Evolutionary conservation across 64 coral and sea anemone species (phyloP).

Genomic region (Anthopleura sola): DNA sequence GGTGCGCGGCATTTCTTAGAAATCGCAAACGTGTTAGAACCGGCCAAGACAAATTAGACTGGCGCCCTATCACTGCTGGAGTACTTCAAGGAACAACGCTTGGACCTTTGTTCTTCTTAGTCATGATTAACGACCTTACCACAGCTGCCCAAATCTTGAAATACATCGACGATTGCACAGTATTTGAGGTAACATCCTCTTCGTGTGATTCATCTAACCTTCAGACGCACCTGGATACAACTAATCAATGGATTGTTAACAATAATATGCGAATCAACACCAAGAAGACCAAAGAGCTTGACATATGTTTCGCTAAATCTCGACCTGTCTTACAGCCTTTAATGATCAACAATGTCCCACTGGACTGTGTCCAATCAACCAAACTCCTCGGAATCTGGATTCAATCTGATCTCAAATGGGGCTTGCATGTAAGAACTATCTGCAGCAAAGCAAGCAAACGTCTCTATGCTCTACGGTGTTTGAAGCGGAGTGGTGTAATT

Average conservation of each 20-base stretch:
- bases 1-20: slow-evolving; percentile 8
- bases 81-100: slow-evolving; percentile 16
- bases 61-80: background rate
- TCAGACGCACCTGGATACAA: slow-evolving; percentile 21
- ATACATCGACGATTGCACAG: slow-evolving; percentile 6
- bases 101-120: slow-evolving; percentile 11
- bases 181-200: slow-evolving; percentile 1
- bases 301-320: too few relatives aligned
- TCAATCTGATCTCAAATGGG: slow-evolving; percentile 23
- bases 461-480: background rate
- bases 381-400: slow-evolving; percentile 10
- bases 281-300: slow-evolving; percentile 35
- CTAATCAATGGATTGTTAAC: slow-evolving; percentile 33
- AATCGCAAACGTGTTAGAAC: background rate
- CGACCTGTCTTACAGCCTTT: too few relatives aligned
- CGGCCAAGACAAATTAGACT: background rate
- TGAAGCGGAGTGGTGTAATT: background rate
- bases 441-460: slow-evolving; percentile 22
- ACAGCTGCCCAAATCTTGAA: background rate
- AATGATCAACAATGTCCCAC: too few relatives aligned
- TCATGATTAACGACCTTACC: slow-evolving; percentile 35
- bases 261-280: slow-evolving; percentile 59
- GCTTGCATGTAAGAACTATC: background rate
- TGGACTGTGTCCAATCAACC: background rate
- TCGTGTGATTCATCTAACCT: background rate